Evolutionary conservation across 37 sponge, comb jelly and placozoan genomes (phyloP).

Genomic region (Haliclona indistincta): DNA sequence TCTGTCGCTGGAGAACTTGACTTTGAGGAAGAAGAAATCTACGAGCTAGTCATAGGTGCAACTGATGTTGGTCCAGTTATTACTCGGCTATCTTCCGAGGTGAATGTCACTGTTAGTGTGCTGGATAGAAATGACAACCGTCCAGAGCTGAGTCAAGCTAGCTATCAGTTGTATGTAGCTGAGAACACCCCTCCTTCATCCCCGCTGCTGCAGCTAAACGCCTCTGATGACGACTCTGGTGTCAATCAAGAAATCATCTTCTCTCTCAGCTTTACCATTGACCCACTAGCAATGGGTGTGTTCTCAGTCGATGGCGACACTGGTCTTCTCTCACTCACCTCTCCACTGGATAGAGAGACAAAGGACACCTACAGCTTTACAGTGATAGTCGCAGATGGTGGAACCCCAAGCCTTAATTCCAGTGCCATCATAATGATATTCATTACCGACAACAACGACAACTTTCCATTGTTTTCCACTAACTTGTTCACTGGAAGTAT

Average conservation of each 20-base stretch:
- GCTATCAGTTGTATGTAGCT: slow-evolving; percentile 13
- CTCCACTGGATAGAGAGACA: slow-evolving; percentile 45
- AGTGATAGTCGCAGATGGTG: slow-evolving; percentile 52
- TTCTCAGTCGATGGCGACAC: slow-evolving; percentile 48
- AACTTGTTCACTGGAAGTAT: slow-evolving; percentile 15
- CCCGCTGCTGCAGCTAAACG: slow-evolving; percentile 32
- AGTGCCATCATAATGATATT: slow-evolving; percentile 31
- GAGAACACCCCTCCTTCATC: slow-evolving; percentile 37
- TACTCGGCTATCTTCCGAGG: slow-evolving; percentile 21
- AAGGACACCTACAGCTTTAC: slow-evolving; percentile 16
- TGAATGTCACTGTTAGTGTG: slow-evolving; percentile 35
- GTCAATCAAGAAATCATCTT: slow-evolving; percentile 55
- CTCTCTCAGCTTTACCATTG: slow-evolving; percentile 19
- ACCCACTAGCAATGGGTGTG: neutral
- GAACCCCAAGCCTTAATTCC: slow-evolving; percentile 36
- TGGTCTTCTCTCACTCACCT: slow-evolving; percentile 30
- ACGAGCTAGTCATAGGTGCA: slow-evolving; percentile 46
- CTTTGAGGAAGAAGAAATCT: slow-evolving; percentile 26
- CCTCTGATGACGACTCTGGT: slow-evolving; percentile 63
- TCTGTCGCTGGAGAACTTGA: slow-evolving; percentile 33
- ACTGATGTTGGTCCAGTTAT: slow-evolving; percentile 36
- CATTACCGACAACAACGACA: slow-evolving; percentile 73
- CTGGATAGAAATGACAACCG: slow-evolving; percentile 52
- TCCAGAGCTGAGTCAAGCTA: slow-evolving; percentile 32
- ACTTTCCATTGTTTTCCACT: slow-evolving; percentile 49